Base-by-base conservation (phyloP, 2,888 invertebrate species). In the Steinernema carpocapsae region DNA sequence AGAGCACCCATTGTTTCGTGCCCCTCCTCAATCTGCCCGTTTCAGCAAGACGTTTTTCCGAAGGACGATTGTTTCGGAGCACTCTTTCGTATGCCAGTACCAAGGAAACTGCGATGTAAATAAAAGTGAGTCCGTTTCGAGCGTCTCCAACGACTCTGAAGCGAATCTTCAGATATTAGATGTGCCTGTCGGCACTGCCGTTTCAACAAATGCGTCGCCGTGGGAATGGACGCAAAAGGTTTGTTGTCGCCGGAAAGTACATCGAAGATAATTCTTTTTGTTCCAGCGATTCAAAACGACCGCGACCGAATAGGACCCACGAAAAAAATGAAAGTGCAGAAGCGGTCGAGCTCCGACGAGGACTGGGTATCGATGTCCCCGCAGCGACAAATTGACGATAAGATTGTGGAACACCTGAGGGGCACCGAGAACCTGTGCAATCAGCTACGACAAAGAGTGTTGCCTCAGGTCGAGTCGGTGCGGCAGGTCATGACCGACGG, bases 151-250 rank as follows among this genome's bases (percentile, higher is more conserved):
- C 56, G 43, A 46, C n/a, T 12, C 32, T 10, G 14, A 64, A 6
- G 2, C 7, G 29, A 26, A 1, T 14, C 64, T 81, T 59, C 74
- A 85, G 85, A 84, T 73, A 84, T 84, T 52, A 84, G 85, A 76
- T 85, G 85, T 75, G 85, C 85, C 7, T 85, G 85, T 56, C 80
- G 85, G 56, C 85, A 85, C 51, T 85, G 85, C 70, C 85, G 86
- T 19, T 86, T 87, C 78, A 85, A 85, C 76, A 86, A 86, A 77
- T 86, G 86, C 77, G 75, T 87, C 24, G 76, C 81, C 29, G 86
- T 86, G 26, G 86, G 86, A 14, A 86, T 86, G 86, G 86, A 86
- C 73, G 85, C 86, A n/a, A 83, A 85, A 82, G 85, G 84, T 85
- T 17, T 72, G 77, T 51, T 19, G 19, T 19, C 46, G 14, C 29